A percentile compares a stretch with the other conserved stretches of the same genome.
Evolutionary conservation across 2,113 vertebrate species (phyloP).

Genomic region (Carlito syrichta): DNA sequence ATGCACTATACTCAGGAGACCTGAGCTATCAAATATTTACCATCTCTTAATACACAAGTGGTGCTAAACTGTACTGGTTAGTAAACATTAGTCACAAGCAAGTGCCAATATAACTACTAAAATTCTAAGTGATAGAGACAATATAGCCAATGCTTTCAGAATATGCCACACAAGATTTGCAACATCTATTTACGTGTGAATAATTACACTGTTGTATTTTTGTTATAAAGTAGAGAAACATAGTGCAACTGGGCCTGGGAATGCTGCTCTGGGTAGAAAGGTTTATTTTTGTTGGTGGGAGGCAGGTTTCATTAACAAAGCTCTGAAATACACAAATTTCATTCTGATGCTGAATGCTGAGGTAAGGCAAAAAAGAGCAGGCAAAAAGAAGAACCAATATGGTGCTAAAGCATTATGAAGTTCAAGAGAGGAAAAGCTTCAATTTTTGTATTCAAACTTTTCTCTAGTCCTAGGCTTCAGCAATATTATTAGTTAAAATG

Average conservation of each 20-base stretch:
- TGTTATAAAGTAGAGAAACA: slow-evolving; percentile 60
- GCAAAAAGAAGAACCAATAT: not conserved
- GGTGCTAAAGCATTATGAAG: not conserved
- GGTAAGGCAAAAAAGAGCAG: not conserved
- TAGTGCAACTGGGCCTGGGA: not conserved
- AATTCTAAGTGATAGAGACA: slow-evolving; percentile 66
- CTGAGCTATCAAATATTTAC: slow-evolving; percentile 78
- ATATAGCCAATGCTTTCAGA: slow-evolving; percentile 48
- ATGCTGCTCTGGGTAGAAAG: not conserved
- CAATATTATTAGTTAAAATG: not conserved
- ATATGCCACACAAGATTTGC: slow-evolving; percentile 39
- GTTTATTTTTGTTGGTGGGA: not conserved
- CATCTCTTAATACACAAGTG: slow-evolving; percentile 77
- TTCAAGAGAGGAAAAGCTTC: not conserved
- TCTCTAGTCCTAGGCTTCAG: not conserved
- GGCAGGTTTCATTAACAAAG: slow-evolving; percentile 32
- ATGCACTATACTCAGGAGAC: slow-evolving; percentile 76
- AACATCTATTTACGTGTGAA: slow-evolving; percentile 69
- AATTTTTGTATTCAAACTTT: slow-evolving; percentile 18
- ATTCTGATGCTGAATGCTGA: not conserved
- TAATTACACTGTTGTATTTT: slow-evolving; percentile 45
- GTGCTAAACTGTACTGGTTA: slow-evolving; percentile 74
- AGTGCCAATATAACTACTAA: slow-evolving; percentile 74
- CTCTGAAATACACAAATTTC: not conserved
- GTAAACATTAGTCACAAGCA: slow-evolving; percentile 73